phyloP scores from a whole-genome alignment of 2,888 invertebrate genomes.

The Boloria selene region DNA sequence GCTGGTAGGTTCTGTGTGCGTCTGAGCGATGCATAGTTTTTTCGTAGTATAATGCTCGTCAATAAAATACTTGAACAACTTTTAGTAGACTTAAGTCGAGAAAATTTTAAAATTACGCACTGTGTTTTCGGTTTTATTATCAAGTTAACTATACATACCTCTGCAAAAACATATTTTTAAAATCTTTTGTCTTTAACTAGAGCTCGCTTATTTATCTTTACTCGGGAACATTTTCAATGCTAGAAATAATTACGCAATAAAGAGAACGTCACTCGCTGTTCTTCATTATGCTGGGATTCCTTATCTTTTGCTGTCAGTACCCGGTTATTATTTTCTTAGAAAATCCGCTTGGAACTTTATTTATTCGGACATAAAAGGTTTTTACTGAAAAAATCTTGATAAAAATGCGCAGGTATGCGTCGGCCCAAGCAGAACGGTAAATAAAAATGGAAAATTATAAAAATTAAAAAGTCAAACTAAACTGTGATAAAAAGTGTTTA shows the following conservation, averaged over 20 bases:
- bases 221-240: constrained; percentile 20
- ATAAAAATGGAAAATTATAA: too few relatives aligned
- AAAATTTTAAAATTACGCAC: too few relatives aligned
- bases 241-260: constrained; percentile 35
- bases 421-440: too few relatives aligned
- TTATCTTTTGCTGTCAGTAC: constrained; percentile 52
- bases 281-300: constrained; percentile 49
- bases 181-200: constrained; percentile 10
- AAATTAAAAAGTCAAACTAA: too few relatives aligned
- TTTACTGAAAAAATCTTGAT: background rate
- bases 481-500: too few relatives aligned
- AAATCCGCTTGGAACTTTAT: constrained; percentile 33
- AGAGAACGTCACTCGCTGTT: constrained; percentile 43
- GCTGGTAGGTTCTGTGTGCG: too few relatives aligned
- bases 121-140: too few relatives aligned
- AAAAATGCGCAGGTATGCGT: too few relatives aligned
- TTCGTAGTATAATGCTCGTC: too few relatives aligned
- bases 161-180: background rate
- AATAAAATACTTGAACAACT: too few relatives aligned
- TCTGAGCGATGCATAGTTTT: too few relatives aligned
- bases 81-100: too few relatives aligned
- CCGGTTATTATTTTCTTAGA: constrained; percentile 47
- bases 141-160: background rate
- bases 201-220: constrained; percentile 9
- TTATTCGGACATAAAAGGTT: constrained; percentile 14